A percentile compares a stretch with the other conserved stretches of the same genome.
Evolutionary conservation across 1,140 invertebrate species (phyloP).

Genomic region (Cheumatopsyche charites): DNA sequence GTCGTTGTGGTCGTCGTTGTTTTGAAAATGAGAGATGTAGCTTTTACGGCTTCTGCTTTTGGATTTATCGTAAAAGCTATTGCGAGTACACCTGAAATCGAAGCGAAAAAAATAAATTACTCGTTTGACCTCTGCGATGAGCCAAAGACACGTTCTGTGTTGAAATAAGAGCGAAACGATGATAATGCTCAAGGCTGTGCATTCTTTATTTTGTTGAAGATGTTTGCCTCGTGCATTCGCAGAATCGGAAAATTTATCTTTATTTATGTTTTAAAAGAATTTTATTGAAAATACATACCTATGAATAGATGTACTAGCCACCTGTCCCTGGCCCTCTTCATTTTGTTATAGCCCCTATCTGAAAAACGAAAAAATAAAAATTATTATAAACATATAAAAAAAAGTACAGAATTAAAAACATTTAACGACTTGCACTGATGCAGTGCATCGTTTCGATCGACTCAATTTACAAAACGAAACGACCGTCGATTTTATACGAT

Average conservation of each 20-base stretch:
- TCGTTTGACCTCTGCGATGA: neutral
- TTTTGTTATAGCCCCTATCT: slow-evolving; percentile 30
- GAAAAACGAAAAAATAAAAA: slow-evolving; percentile 20
- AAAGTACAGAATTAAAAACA: too few relatives aligned
- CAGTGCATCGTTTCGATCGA: too few relatives aligned
- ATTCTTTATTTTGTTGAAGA: slow-evolving; percentile 26
- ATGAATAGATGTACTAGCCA: slow-evolving; percentile 24
- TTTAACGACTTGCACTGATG: too few relatives aligned
- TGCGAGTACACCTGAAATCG: slow-evolving; percentile 29
- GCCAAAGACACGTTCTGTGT: neutral
- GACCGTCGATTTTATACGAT: too few relatives aligned
- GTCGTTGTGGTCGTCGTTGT: slow-evolving; percentile 31
- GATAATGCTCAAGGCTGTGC: neutral
- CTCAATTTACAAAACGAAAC: too few relatives aligned
- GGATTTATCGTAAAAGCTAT: slow-evolving; percentile 2
- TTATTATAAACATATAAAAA: slow-evolving; percentile 10
- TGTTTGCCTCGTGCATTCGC: slow-evolving; percentile 18
- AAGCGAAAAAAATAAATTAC: slow-evolving; percentile 2
- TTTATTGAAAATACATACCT: slow-evolving; percentile 6
- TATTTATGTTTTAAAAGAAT: neutral
- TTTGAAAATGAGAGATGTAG: slow-evolving; percentile 21
- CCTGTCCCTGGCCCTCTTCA: slow-evolving; percentile 33
- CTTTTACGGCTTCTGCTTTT: slow-evolving; percentile 24
- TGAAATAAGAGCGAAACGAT: neutral
- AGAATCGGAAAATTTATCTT: neutral